These are phyloP conservation scores for Paratrypauchen microcephalus DNA, from an alignment of 2,797 vertebrate genomes.

Conservation along the genomic window DNA sequence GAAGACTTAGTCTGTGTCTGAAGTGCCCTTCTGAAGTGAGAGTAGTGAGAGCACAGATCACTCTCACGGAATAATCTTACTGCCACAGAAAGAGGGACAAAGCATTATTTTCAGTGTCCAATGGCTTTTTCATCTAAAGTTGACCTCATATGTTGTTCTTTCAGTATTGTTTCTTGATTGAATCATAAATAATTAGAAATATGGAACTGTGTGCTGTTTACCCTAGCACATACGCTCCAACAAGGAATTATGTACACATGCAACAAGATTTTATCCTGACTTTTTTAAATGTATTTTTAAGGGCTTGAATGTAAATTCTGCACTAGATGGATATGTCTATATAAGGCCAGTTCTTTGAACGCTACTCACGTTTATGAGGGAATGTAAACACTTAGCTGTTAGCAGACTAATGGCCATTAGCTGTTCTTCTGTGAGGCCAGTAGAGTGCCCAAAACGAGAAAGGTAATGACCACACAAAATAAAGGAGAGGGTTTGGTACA, in stretches of 20 bases:
- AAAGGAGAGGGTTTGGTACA: neutral
- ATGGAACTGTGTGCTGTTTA: neutral
- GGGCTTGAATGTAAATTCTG: constrained; percentile 32
- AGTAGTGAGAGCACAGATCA: constrained; percentile 33
- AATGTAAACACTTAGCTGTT: constrained; percentile 61
- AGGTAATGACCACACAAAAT: neutral
- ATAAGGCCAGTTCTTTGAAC: constrained; percentile 47
- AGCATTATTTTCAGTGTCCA: neutral
- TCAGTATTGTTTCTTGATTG: neutral
- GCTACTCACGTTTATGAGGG: constrained; percentile 47
- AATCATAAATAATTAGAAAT: neutral
- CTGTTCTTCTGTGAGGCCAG: constrained; percentile 19
- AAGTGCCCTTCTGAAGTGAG: constrained; percentile 15
- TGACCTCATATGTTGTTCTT: constrained; percentile 17
- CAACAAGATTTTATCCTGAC: constrained; percentile 29
- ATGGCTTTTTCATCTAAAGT: constrained; percentile 10
- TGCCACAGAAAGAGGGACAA: constrained; percentile 11
- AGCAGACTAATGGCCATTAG: constrained; percentile 47
- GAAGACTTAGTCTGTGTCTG: constrained; percentile 32
- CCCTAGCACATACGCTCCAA: neutral
- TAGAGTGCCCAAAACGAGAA: constrained; percentile 17
- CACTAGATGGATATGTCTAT: constrained; percentile 46
- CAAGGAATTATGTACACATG: constrained; percentile 29
- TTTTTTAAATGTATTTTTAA: constrained; percentile 33
- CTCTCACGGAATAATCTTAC: neutral